Percentiles rank a stretch among this genome's conserved stretches.
These are phyloP conservation scores for Cliona cf. orientalis DNA, from an alignment of 37 sponge, comb jelly and placozoan species.

Conservation along the genomic window DNA sequence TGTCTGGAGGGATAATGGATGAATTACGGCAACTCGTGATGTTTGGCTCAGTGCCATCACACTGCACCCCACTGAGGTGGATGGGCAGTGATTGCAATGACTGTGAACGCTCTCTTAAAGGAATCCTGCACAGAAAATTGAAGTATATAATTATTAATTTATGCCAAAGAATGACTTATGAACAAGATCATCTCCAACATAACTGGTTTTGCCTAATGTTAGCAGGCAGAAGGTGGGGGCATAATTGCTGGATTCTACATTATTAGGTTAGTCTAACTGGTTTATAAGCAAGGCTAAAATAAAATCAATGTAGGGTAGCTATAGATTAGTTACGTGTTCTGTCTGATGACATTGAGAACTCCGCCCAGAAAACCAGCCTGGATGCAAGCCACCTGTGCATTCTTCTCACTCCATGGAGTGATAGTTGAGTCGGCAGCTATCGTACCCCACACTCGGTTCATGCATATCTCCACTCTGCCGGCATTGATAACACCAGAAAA, in stretches of 20 bases:
- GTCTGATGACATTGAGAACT: slow-evolving; percentile 42
- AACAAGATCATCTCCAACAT: too few species aligned
- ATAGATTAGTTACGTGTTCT: neutral
- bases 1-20: neutral
- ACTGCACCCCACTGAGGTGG: slow-evolving; percentile 1
- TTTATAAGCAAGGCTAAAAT: too few species aligned
- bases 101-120: too few species aligned
- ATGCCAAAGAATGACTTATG: neutral
- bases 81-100: neutral
- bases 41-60: slow-evolving; percentile 22
- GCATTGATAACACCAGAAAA: neutral
- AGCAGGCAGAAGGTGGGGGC: too few species aligned
- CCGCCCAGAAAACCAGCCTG: slow-evolving; percentile 30
- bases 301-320: too few species aligned
- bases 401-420: slow-evolving; percentile 53
- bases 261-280: too few species aligned
- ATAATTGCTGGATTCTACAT: too few species aligned
- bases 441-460: slow-evolving; percentile 43
- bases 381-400: slow-evolving; percentile 55
- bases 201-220: too few species aligned
- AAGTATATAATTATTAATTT: neutral
- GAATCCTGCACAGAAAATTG: neutral
- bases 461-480: slow-evolving; percentile 40
- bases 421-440: neutral
- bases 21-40: slow-evolving; percentile 1